Conservation (phyloP, 2,888 invertebrate genomes). For the Troides helena region DNA sequence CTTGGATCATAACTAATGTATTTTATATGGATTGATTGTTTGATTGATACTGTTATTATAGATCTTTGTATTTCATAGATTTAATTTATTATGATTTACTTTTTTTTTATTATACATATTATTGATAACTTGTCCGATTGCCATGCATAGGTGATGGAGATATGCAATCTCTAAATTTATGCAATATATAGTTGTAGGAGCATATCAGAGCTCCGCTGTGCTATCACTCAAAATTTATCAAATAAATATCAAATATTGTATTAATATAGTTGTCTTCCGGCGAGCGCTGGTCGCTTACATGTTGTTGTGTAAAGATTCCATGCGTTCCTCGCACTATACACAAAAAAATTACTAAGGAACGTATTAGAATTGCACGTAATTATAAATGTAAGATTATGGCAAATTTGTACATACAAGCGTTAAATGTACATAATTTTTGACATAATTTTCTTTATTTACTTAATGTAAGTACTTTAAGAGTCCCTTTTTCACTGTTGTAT, state of each 20-base stretch:
- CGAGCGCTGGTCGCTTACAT: slow-evolving; percentile 29
- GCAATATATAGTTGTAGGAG: background rate
- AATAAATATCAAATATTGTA: slow-evolving; percentile 7
- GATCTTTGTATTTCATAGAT: background rate
- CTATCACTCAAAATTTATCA: background rate
- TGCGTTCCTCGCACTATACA: slow-evolving; percentile 8
- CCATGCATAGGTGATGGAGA: background rate
- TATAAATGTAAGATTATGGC: slow-evolving; percentile 31
- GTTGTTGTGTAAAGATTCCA: slow-evolving; percentile 15
- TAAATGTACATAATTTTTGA: slow-evolving; percentile 55
- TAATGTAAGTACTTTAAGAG: slow-evolving; percentile 56
- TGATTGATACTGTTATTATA: background rate
- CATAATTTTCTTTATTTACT: slow-evolving; percentile 54
- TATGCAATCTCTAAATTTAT: background rate
- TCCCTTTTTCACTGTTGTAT: slow-evolving; percentile 73
- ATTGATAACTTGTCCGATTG: background rate
- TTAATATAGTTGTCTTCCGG: slow-evolving; percentile 29
- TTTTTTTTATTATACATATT: background rate
- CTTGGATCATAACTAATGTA: background rate
- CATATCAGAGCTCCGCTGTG: background rate
- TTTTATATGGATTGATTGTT: too few relatives aligned
- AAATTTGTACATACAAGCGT: slow-evolving; percentile 48
- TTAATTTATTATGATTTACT: background rate
- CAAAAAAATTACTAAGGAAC: slow-evolving; percentile 12
- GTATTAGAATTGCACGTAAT: slow-evolving; percentile 15